Base-by-base conservation (phyloP, 1,140 invertebrate species). In the Augochlora pura region DNA sequence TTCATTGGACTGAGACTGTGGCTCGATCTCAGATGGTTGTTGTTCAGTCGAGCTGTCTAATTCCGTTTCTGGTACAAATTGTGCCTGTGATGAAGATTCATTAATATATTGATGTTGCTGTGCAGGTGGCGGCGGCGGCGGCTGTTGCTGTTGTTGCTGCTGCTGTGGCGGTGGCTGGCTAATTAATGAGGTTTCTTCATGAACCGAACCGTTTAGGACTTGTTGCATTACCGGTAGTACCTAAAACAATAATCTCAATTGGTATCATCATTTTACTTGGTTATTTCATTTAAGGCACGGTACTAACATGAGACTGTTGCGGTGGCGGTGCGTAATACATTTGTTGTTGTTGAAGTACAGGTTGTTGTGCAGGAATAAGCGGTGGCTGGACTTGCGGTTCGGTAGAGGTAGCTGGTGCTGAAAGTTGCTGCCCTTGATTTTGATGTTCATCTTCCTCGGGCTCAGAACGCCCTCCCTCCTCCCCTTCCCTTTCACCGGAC, bases 381-480 rank as follows among this genome's bases (percentile, higher is more conserved):
- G 84, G 73, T 14, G 90, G 85, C 27, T 91, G 89, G 73, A 66
- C 73, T 76, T 91, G 91, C 62, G 88, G 86, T 63, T 93, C 91
- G 32, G 88, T 71, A 49, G 88, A 73, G 25, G 84, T 66, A 63
- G 87, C 85, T 18, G 89, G 83, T 3, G 83, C 52, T 3, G 86
- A 68, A 8, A 90, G 75, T 72, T 91, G 89, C 52, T 91, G 91
- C 21, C 77, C 85, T 72, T 90, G 90, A 89, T 89, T 92, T 68
- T 90, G 91, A 72, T 91, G 92, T 62, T 91, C 90, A 42, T 95
- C 95, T 81, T 97, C 96, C 73, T 96, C 96, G 59, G 94, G 95
- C 86, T 96, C 95, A 27, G 95, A 95, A 70, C 95, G 95, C 27
- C 94, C 94, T 77, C 94, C 94, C 80, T 95, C 95, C 66, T 94